phyloP scores from a whole-genome alignment of 2,888 invertebrate genomes.

The Tanypteryx hageni region DNA sequence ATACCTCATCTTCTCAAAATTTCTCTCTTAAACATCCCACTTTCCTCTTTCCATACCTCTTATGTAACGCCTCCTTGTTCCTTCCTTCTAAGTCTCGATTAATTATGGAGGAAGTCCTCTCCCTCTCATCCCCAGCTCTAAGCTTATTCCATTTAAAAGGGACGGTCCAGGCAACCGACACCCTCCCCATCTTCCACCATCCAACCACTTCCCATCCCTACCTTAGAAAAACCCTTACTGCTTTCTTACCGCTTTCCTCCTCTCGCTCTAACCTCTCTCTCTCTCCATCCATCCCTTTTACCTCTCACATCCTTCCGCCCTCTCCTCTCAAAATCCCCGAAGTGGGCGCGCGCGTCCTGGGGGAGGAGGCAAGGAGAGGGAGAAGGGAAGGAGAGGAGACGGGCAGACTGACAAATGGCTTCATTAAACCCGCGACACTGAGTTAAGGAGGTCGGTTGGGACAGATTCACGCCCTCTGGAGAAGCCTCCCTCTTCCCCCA shows the following conservation, averaged over 20 bases:
- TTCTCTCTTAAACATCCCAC: too few relatives aligned
- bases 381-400: slow-evolving; percentile 41
- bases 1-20: too few relatives aligned
- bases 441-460: slow-evolving; percentile 61
- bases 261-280: neutral
- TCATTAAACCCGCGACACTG: slow-evolving; percentile 62
- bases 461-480: slow-evolving; percentile 45
- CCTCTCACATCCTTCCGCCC: slow-evolving; percentile 3
- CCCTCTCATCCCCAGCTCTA: too few relatives aligned
- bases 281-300: neutral
- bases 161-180: too few relatives aligned
- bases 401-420: slow-evolving; percentile 63
- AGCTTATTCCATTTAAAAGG: too few relatives aligned
- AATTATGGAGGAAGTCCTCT: too few relatives aligned
- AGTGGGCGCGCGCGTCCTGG: neutral
- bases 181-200: neutral
- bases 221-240: neutral
- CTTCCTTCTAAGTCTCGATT: too few relatives aligned
- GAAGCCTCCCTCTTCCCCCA: neutral
- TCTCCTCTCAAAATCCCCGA: slow-evolving; percentile 42
- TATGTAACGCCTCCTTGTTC: too few relatives aligned
- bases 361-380: neutral
- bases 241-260: neutral
- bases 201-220: neutral
- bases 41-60: too few relatives aligned